phyloP scores from a whole-genome alignment of 2,888 invertebrate genomes.

The Conistra vaccinii region DNA sequence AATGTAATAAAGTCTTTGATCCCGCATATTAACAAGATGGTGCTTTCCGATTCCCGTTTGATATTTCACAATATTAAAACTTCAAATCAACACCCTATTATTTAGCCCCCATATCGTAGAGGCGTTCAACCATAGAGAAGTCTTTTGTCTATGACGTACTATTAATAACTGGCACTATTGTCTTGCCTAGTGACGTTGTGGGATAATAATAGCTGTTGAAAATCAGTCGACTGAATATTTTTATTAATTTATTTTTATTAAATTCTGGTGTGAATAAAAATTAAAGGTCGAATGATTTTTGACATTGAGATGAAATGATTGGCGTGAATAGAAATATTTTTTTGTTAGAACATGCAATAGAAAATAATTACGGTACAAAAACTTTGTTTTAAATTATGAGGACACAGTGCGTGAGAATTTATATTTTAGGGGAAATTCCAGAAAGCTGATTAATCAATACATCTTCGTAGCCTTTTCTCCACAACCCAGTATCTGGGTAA shows the following conservation, averaged over 20 bases:
- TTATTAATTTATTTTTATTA: not conserved
- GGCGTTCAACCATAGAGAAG: slow-evolving; percentile 73
- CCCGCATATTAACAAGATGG: slow-evolving; percentile 33
- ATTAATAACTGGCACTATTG: slow-evolving; percentile 68
- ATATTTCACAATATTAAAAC: slow-evolving; percentile 45
- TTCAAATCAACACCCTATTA: slow-evolving; percentile 60
- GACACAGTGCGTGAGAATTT: not conserved
- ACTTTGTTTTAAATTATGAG: not conserved
- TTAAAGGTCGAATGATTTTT: slow-evolving; percentile 29
- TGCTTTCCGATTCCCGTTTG: slow-evolving; percentile 20
- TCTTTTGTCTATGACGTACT: slow-evolving; percentile 71
- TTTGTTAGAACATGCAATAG: not conserved
- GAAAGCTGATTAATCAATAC: not conserved
- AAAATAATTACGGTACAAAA: not conserved
- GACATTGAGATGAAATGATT: slow-evolving; percentile 19
- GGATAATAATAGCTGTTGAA: slow-evolving; percentile 49
- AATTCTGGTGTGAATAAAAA: slow-evolving; percentile 22
- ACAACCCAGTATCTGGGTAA: not conserved
- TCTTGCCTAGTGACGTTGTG: slow-evolving; percentile 52
- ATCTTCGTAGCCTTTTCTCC: not conserved
- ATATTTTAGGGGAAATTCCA: no score
- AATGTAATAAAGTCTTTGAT: not conserved
- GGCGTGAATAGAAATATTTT: not conserved
- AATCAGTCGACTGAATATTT: slow-evolving; percentile 45
- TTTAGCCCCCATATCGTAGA: slow-evolving; percentile 66